phyloP scores from a whole-genome alignment of 2,888 invertebrate species.

The Lithophane semibrunnea region DNA sequence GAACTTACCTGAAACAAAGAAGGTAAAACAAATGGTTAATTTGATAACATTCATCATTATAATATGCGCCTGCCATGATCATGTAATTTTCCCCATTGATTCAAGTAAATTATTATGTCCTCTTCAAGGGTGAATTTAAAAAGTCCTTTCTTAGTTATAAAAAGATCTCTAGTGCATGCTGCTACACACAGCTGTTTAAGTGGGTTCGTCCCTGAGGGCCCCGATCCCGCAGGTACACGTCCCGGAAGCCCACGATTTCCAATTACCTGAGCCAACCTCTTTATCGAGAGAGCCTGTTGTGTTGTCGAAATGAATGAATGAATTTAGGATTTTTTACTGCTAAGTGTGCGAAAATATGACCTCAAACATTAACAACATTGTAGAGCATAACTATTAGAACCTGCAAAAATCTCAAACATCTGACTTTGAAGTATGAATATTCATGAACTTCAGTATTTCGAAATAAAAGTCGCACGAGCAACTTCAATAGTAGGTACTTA shows the following conservation, averaged over 20 bases:
- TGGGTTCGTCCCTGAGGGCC: too few species aligned
- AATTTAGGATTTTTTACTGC: not conserved
- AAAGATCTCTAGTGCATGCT: not conserved
- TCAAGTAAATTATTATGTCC: not conserved
- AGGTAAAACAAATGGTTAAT: not conserved
- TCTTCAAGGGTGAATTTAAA: not conserved
- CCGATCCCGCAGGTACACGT: too few species aligned
- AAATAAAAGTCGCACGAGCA: slow-evolving; percentile 24
- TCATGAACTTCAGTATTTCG: slow-evolving; percentile 28
- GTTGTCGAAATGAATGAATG: not conserved
- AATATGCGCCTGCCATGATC: not conserved
- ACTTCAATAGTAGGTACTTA: slow-evolving; percentile 13
- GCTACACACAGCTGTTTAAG: not conserved
- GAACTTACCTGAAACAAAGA: slow-evolving; percentile 58
- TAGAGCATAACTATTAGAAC: not conserved
- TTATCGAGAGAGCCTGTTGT: not conserved
- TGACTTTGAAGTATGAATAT: slow-evolving; percentile 26
- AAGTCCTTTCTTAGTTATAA: not conserved
- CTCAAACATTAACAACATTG: not conserved
- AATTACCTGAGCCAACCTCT: too few species aligned
- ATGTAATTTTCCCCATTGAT: not conserved
- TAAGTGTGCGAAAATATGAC: not conserved
- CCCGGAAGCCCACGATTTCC: too few species aligned
- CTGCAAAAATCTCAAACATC: not conserved
- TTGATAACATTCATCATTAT: not conserved